A percentile compares a stretch with the other conserved stretches of the same genome.
These are phyloP conservation scores for Acleris laterana DNA, from an alignment of 2,888 invertebrate genomes.

Conservation along the genomic window DNA sequence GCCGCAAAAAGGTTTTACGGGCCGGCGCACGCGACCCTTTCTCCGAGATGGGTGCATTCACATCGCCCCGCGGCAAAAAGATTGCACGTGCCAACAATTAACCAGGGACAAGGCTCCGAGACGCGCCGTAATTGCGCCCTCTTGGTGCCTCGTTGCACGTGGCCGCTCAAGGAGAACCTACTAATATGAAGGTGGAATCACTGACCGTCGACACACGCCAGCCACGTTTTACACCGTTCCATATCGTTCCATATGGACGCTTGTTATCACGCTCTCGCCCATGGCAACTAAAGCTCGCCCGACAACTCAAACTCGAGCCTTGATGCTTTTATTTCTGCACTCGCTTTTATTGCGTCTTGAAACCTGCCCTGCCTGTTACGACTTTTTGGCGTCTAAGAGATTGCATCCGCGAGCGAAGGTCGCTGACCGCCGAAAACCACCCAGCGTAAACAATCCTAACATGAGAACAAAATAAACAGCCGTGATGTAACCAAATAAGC, in stretches of 20 bases:
- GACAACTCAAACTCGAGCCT: slow-evolving; percentile 48
- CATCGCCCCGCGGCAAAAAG: slow-evolving; percentile 63
- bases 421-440: slow-evolving; percentile 76
- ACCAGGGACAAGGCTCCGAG: slow-evolving; percentile 56
- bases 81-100: slow-evolving; percentile 80
- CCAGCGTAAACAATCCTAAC: slow-evolving; percentile 66
- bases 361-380: slow-evolving; percentile 58
- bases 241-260: slow-evolving; percentile 63
- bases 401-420: slow-evolving; percentile 69
- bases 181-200: slow-evolving; percentile 56
- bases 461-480: slow-evolving; percentile 42
- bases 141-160: slow-evolving; percentile 57
- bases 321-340: slow-evolving; percentile 51
- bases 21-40: slow-evolving; percentile 63
- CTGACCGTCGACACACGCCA: slow-evolving; percentile 70
- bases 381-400: slow-evolving; percentile 56
- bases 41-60: slow-evolving; percentile 66
- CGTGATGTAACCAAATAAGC: slow-evolving; percentile 41
- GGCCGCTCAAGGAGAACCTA: slow-evolving; percentile 68
- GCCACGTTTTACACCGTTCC: slow-evolving; percentile 52
- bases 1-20: slow-evolving; percentile 65
- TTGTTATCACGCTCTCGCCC: slow-evolving; percentile 52
- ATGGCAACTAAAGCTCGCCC: slow-evolving; percentile 53
- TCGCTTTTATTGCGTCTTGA: slow-evolving; percentile 62
- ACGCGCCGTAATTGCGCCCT: slow-evolving; percentile 59